Evolutionary conservation across 2,113 vertebrate genomes (phyloP).

Genomic region (Channa argus): DNA sequence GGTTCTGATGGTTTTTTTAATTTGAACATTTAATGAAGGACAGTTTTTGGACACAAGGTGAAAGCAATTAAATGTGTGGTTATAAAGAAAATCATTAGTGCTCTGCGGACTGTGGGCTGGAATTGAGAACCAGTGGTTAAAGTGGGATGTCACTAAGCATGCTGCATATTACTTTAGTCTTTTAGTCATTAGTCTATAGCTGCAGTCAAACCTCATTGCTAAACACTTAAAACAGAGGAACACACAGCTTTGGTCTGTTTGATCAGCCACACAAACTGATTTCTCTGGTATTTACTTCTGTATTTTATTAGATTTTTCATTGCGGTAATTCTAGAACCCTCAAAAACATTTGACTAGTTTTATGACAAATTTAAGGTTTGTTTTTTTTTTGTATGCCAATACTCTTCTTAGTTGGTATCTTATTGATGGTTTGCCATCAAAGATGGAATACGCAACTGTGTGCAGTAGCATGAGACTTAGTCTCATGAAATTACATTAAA

Average conservation of each 20-base stretch:
- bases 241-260: background rate
- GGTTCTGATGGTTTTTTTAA: conserved; percentile 41
- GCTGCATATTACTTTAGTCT: background rate
- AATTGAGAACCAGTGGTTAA: conserved; percentile 4
- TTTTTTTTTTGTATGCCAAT: too few species aligned
- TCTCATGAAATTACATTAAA: too few species aligned
- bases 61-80: conserved; percentile 41
- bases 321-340: background rate
- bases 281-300: background rate
- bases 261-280: background rate
- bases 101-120: conserved; percentile 9
- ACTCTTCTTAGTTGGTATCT: background rate
- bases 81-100: conserved; percentile 31
- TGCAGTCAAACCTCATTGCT: background rate
- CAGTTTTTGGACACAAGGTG: conserved; percentile 11
- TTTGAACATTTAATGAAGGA: conserved; percentile 38
- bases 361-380: too few species aligned
- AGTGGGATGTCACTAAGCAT: background rate
- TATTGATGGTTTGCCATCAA: background rate
- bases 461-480: too few species aligned
- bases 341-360: too few species aligned
- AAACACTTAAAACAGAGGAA: too few species aligned
- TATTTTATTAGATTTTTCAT: background rate
- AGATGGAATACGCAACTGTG: too few species aligned
- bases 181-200: background rate